phyloP scores from a whole-genome alignment of 2,113 vertebrate species.

The Butorides virescens region DNA sequence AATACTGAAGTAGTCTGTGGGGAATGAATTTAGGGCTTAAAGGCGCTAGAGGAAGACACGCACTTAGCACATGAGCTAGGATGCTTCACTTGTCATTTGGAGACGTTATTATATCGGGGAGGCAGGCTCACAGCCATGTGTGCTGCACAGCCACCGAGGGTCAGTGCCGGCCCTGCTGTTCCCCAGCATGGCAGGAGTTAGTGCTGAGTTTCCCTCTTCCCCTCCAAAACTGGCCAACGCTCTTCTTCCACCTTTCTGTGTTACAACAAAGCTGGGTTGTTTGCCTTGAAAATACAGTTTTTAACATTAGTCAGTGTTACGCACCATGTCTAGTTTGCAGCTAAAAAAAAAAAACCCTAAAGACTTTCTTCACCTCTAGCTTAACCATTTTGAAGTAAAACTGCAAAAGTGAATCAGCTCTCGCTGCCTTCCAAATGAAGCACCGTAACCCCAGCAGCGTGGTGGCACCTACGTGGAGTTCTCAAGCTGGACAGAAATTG shows the following conservation, averaged over 20 bases:
- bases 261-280: not conserved
- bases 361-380: not conserved
- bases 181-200: not conserved
- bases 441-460: not conserved
- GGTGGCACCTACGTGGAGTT: not conserved
- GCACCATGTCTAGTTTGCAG: not conserved
- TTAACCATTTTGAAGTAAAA: not conserved
- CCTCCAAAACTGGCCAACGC: not conserved
- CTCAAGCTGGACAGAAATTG: not conserved
- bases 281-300: not conserved
- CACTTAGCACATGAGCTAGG: not conserved
- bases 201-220: not conserved
- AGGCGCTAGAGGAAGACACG: accelerated
- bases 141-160: not conserved
- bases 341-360: not conserved
- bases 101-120: not conserved
- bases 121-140: not conserved
- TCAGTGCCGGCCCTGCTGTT: not conserved
- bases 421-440: not conserved
- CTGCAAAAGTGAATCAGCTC: not conserved
- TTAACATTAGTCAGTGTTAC: not conserved
- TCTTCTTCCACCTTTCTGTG: not conserved
- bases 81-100: not conserved
- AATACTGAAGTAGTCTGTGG: not conserved
- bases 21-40: not conserved